These are phyloP conservation scores for Strix uralensis DNA, from an alignment of 2,113 vertebrate genomes.

Conservation along the genomic window DNA sequence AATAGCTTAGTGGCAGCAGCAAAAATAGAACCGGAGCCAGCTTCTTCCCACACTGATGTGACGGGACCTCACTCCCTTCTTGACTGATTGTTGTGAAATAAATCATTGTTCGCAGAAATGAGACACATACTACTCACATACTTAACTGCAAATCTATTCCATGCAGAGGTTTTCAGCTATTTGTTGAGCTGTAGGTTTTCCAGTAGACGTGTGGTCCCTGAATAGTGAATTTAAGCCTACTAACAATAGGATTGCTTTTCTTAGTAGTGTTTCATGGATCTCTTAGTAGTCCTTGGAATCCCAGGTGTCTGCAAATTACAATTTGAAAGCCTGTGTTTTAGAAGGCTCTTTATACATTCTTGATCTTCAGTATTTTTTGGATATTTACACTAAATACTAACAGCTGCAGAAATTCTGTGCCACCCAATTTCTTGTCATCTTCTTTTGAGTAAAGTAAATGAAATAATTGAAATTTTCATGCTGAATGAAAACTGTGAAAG, in stretches of 20 bases:
- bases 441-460: not conserved
- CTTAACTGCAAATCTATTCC: not conserved
- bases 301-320: not conserved
- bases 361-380: not conserved
- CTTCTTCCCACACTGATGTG: not conserved
- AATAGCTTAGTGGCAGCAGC: not conserved
- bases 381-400: not conserved
- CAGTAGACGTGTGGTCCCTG: not conserved
- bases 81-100: not conserved
- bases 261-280: not conserved
- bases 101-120: not conserved
- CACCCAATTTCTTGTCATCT: not conserved
- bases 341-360: not conserved
- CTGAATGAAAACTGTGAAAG: not conserved
- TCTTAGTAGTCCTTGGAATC: not conserved
- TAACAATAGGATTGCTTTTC: not conserved
- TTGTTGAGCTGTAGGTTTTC: not conserved
- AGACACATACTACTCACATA: not conserved
- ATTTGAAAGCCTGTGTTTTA: not conserved
- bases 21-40: not conserved
- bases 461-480: not conserved
- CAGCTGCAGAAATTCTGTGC: not conserved
- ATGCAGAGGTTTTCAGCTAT: not conserved
- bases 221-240: not conserved
- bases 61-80: not conserved